Evolutionary conservation across 2,113 vertebrate genomes (phyloP), one percentile per base, ranked within the genome.

Genomic region (Suncus etruscus): DNA sequence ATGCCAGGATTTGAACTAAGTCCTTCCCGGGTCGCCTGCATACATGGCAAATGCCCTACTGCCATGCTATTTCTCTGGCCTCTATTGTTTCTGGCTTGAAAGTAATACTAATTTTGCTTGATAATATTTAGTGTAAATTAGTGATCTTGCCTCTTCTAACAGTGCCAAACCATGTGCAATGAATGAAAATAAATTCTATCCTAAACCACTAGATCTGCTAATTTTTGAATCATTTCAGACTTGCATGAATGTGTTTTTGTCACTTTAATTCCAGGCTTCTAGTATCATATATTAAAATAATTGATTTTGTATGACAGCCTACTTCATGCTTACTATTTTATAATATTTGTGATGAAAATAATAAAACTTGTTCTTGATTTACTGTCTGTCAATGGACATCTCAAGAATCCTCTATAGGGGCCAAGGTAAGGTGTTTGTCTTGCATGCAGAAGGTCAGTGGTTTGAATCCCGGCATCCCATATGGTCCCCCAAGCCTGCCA

Each of bases 321-420:
- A 11, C 54, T 82, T 86, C 24, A 22, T 81, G 29, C 20, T 82
- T 87, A 45, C 65, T 90, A 91, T 87, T 93, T 93, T 89, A 87
- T 77, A 77, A 48, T 29, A 89, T 3, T 11, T 11, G 45, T 50
- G 47, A 70, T 66, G 31, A 31, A 84, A 63, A 89, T 77, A 89
- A 66, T 25, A 51, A 31, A 83, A 91, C 18, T 50, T 24, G 68
- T 3, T 25, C 8, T 87, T 80, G 31, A 83, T 86, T 78, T 86
- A 45, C 66, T 78, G 32, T 63, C 79, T 91, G 45, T 77, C 78
- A 80, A 89, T 22, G 32, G 61, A 85, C 39, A 90, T 20, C 73
- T 77, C 29, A 78, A 74, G 4, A 0, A 72, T 10, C 11, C 31
- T 86, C 82, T 58, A 70, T n/a, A n/a, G n/a, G n/a, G n/a, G n/a